Evolutionary conservation across 2,113 vertebrate species (phyloP), one percentile per base, ranked within the genome.

Genomic region (Nannobrachium achirus): DNA sequence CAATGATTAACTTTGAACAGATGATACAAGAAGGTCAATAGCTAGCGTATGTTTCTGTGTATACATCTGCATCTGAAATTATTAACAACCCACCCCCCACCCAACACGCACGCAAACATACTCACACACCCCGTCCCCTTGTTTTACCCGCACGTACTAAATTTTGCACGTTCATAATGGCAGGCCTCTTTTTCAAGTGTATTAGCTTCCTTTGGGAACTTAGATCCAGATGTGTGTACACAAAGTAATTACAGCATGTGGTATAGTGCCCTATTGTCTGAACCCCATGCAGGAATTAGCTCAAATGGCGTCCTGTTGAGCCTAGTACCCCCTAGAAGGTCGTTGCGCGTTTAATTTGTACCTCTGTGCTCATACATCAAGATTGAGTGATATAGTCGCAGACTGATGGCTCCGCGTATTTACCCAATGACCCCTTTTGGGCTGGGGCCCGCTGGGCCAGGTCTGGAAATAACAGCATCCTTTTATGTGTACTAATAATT

Each of bases 401-500:
- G 84, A 90, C 86, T 85, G 91, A 91, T 90, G 85, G 85, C 84
- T 83, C 68, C 72, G n/a, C n/a, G 66, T 83, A 84, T 90, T 92
- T 91, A 92, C 81, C 84, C 84, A 56, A 62, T 87, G 89, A 92
- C 92, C 89, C 87, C 79, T 87, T 77, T 41, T n/a, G n/a, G 76
- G 87, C 82, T 66, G 86, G 76, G 84, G 78, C 68, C 77, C 48
- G 77, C 63, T 45, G 84, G 75, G 74, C 76, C 62, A 56, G 79
- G 77, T 88, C 89, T 90, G 91, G 82, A 89, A 90, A 91, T 86
- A 90, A 88, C 86, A 86, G 88, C 92, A 90, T 92, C 88, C 91
- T 92, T 92, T 92, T 92, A 91, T 90, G 87, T 90, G 84, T 82
- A 80, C 89, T 89, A 92, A 93, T 92, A 92, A 92, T 92, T 92